Evolutionary conservation across 2,797 vertebrate species (phyloP), one percentile per base, ranked within the genome.

Genomic region (Sebastiscus albofasciatus): DNA sequence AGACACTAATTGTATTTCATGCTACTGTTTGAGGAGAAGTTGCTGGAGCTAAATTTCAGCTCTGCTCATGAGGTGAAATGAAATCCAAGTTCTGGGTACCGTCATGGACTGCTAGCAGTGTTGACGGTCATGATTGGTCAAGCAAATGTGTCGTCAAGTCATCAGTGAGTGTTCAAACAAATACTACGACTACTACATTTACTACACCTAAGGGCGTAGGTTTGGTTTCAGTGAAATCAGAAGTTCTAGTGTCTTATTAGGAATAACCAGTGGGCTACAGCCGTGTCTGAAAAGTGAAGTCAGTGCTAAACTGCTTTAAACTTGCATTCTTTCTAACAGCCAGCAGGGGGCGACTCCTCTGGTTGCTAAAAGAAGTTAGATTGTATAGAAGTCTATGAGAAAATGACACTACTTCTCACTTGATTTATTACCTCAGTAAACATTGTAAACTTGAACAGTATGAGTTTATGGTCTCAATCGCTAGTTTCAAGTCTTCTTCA

Each of bases 261-360:
- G 16, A 46, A 46, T 46, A 46, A 18, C 42, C 14, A 46, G 16
- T 7, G 14, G 14, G 42, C 39, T 0, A 42, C 14, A 31, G 29
- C 29, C 7, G 12, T 5, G 42, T 46, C 42, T 46, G 42, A 46
- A 46, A 46, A 46, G 16, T 46, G 16, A 46, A 46, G 42, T 16
- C 0, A 0, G 18, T 46, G 42, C 42, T 0, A 2, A 46, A 46
- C 6, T 46, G 42, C 6, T 0, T 46, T 46, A 46, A 18, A 18
- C 42, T 46, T 46, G 14, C 42, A 46, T 46, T 46, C 42, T 46
- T 0, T 16, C 14, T 42, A 42, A 18, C 39, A 42, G 39, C 6
- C 14, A 42, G 39, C 39, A 42, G 39, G 14, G 14, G 39, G 39
- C 14, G 39, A 42, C 39, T 42, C 39, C 39, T 42, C 14, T 18